phyloP scores from a whole-genome alignment of 2,113 vertebrate genomes.

The Malurus alboscapulatus region DNA sequence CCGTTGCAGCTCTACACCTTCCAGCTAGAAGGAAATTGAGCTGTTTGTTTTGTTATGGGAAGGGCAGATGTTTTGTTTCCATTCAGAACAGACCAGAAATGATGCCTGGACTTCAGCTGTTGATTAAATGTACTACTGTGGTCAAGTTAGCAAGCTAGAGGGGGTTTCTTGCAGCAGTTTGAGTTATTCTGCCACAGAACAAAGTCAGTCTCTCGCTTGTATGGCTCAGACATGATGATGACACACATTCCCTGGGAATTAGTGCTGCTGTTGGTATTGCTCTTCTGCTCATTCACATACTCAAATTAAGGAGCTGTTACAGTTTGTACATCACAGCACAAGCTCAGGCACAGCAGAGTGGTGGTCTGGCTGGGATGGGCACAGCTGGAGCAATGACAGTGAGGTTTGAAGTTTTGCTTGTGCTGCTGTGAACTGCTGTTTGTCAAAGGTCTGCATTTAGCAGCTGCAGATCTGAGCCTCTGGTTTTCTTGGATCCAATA shows the following conservation, averaged over 20 bases:
- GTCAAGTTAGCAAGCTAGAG: neutral
- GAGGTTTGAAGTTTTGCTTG: neutral
- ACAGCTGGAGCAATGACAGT: neutral
- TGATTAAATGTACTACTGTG: neutral
- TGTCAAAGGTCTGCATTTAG: neutral
- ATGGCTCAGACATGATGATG: neutral
- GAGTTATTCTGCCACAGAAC: neutral
- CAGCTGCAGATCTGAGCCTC: neutral
- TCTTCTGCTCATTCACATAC: neutral
- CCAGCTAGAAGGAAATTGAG: neutral
- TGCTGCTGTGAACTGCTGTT: neutral
- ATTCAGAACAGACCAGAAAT: neutral
- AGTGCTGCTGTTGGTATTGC: neutral
- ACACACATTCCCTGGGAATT: neutral
- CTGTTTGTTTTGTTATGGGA: neutral
- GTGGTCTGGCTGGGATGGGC: neutral
- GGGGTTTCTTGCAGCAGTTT: neutral
- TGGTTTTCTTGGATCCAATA: neutral
- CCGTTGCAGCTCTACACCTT: neutral
- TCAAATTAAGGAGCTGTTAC: neutral
- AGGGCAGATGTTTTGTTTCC: neutral
- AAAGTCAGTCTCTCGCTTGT: neutral
- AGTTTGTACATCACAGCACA: neutral
- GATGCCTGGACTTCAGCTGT: neutral
- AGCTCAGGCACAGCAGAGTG: neutral